phyloP scores from a whole-genome alignment of 2,113 vertebrate species.

The Uria aalge region DNA sequence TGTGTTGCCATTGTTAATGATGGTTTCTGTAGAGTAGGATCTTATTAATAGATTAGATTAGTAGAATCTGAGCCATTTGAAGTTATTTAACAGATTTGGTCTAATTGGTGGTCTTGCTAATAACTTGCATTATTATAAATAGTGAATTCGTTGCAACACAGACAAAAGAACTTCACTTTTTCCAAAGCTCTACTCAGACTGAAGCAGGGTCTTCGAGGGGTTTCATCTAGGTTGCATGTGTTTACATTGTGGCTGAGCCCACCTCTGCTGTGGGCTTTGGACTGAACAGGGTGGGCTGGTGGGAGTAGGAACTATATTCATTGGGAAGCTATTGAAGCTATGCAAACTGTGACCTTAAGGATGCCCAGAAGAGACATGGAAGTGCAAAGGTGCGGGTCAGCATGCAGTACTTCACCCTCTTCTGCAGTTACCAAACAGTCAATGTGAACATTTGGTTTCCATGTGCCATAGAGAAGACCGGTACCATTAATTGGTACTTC shows the following conservation, averaged over 20 bases:
- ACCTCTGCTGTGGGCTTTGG: neutral
- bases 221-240: neutral
- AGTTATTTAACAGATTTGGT: neutral
- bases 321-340: neutral
- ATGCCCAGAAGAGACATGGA: neutral
- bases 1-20: neutral
- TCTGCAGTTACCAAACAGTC: neutral
- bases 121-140: neutral
- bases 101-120: neutral
- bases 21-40: neutral
- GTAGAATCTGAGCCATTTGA: neutral
- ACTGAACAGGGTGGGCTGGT: neutral
- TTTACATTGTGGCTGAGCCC: neutral
- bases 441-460: neutral
- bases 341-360: neutral
- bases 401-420: neutral
- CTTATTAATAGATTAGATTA: neutral
- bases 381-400: fast-evolving
- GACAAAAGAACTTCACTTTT: neutral
- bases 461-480: neutral
- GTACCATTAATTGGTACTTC: neutral
- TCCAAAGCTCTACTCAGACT: neutral
- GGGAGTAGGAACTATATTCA: neutral
- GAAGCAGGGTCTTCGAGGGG: neutral
- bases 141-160: neutral